phyloP scores from a whole-genome alignment of 1,140 invertebrate species.

The Thrips palmi region DNA sequence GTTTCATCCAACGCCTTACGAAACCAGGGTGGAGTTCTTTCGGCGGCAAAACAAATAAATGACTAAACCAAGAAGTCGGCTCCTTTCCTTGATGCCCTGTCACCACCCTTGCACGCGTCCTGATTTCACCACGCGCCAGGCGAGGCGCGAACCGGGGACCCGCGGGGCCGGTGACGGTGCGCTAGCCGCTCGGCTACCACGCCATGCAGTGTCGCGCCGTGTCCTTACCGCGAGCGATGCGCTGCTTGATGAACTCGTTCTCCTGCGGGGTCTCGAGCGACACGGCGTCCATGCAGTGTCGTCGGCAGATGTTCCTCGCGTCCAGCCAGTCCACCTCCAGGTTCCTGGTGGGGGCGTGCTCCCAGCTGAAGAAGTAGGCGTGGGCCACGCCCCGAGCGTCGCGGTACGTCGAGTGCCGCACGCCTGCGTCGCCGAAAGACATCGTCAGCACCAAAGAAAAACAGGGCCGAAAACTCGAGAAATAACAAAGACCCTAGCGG shows the following conservation, averaged over 20 bases:
- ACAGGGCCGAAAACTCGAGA: not conserved
- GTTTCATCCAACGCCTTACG: no score
- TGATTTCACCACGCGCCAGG: no score
- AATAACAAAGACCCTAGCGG: not conserved
- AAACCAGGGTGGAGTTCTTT: no score
- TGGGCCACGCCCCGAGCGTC: constrained; percentile 69
- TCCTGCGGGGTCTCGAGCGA: constrained; percentile 77
- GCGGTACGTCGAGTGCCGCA: constrained; percentile 67
- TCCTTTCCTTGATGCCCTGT: no score
- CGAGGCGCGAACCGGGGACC: no score
- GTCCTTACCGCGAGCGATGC: constrained; percentile 41
- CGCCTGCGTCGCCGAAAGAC: constrained; percentile 32
- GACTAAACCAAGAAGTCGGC: no score
- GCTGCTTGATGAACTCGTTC: constrained; percentile 77
- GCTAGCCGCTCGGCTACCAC: no score
- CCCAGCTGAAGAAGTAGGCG: constrained; percentile 89
- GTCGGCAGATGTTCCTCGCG: constrained; percentile 73
- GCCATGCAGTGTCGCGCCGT: not conserved
- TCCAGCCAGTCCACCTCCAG: constrained; percentile 83
- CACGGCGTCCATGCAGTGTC: constrained; percentile 86
- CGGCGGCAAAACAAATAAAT: no score
- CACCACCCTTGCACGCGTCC: no score
- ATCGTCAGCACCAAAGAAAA: constrained; percentile 9
- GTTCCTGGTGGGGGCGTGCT: constrained; percentile 63
- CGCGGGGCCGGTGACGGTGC: no score